phyloP scores from a whole-genome alignment of 2,888 invertebrate genomes.

The Halocaridina rubra region DNA sequence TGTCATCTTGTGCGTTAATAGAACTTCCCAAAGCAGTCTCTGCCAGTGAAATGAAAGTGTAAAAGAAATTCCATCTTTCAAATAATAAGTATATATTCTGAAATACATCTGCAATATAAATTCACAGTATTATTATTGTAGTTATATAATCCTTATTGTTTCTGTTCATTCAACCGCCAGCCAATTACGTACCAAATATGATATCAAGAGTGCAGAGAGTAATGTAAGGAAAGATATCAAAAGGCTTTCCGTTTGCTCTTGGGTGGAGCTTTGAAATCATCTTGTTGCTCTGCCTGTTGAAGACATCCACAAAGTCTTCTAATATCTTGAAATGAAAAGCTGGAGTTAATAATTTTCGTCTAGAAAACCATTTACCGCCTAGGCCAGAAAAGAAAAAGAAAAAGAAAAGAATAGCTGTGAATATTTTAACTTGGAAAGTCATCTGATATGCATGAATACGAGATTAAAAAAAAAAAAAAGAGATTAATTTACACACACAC shows the following conservation, averaged over 20 bases:
- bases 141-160: not conserved
- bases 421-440: no score
- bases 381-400: no score
- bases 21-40: not conserved
- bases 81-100: not conserved
- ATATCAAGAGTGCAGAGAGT: conserved; percentile 76
- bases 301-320: conserved; percentile 78
- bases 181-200: conserved; percentile 65
- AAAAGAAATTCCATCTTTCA: not conserved
- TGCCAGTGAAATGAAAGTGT: not conserved
- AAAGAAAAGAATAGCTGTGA: no score
- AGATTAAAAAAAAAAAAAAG: no score
- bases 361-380: conserved; percentile 77
- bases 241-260: conserved; percentile 62
- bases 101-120: not conserved
- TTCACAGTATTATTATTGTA: not conserved
- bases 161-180: not conserved
- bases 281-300: conserved; percentile 76
- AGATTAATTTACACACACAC: no score
- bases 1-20: not conserved
- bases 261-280: conserved; percentile 73
- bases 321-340: conserved; percentile 84
- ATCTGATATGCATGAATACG: no score
- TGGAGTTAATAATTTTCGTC: conserved; percentile 80
- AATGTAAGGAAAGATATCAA: conserved; percentile 76